phyloP scores from a whole-genome alignment of 2,113 vertebrate species.

The Boleophthalmus pectinirostris region DNA sequence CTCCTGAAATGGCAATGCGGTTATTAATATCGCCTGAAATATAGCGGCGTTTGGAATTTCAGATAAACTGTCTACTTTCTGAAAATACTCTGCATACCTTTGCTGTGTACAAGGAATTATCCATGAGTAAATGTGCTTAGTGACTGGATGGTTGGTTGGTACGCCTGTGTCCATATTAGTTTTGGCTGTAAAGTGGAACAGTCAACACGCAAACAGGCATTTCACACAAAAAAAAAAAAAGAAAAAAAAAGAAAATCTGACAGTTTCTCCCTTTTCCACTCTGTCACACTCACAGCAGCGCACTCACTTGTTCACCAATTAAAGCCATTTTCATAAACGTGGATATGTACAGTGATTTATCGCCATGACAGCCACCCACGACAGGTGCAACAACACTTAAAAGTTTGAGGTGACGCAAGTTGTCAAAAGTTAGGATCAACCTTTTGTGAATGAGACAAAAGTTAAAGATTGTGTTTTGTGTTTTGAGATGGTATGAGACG shows the following conservation, averaged over 20 bases:
- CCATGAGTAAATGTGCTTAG: neutral
- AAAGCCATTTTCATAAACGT: constrained; percentile 37
- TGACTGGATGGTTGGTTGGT: neutral
- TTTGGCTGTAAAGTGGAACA: constrained; percentile 25
- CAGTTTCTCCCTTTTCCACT: constrained; percentile 24
- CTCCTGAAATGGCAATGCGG: neutral
- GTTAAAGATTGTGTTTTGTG: neutral
- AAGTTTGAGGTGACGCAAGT: constrained; percentile 22
- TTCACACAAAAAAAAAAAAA: neutral
- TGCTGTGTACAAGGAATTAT: neutral
- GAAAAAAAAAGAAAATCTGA: constrained; percentile 7
- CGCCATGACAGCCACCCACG: constrained; percentile 28
- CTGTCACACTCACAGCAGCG: constrained; percentile 35
- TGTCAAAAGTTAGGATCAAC: neutral
- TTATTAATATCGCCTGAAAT: neutral
- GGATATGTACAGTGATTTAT: constrained; percentile 40
- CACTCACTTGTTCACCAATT: constrained; percentile 46
- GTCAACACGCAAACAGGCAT: constrained; percentile 20
- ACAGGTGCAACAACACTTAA: constrained; percentile 5
- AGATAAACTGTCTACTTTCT: neutral
- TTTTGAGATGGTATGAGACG: neutral
- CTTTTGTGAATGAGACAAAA: neutral
- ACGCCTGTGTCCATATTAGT: constrained; percentile 1
- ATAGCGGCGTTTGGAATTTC: neutral
- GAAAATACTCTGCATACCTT: neutral